Conservation (phyloP, 2,888 invertebrate genomes). For the Caenorhabditis plicata region DNA sequence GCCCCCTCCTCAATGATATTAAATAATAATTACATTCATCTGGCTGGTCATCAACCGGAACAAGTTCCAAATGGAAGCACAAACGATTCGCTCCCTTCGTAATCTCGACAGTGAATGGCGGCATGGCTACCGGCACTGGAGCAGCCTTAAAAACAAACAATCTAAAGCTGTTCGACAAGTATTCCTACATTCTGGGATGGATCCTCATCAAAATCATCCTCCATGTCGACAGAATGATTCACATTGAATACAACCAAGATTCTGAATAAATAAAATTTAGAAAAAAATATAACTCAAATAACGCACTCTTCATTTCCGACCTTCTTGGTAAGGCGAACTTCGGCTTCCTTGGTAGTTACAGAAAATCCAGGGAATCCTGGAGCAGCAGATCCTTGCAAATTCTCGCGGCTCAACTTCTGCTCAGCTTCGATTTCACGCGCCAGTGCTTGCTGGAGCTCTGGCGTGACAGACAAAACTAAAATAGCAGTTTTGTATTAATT, state of each 20-base stretch:
- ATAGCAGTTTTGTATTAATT: neutral
- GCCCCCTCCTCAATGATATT: too few species aligned
- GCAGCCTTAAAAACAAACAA: constrained; percentile 26
- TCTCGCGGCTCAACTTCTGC: constrained; percentile 68
- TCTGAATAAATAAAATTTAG: constrained; percentile 68
- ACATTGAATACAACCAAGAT: constrained; percentile 84
- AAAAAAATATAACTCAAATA: neutral
- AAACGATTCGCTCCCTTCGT: constrained; percentile 74
- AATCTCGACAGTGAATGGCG: constrained; percentile 86
- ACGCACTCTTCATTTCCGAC: constrained; percentile 72
- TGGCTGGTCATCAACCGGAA: constrained; percentile 59
- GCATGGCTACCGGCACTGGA: constrained; percentile 74
- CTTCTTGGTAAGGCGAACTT: constrained; percentile 76
- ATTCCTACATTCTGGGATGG: constrained; percentile 12
- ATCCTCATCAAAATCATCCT: constrained; percentile 66
- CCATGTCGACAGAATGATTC: constrained; percentile 89
- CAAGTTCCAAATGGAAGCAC: constrained; percentile 60
- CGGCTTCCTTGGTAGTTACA: constrained; percentile 79
- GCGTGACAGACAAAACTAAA: constrained; percentile 42
- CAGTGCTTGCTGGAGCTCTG: constrained; percentile 80
- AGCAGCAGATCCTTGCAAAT: constrained; percentile 66
- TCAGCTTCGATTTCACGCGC: constrained; percentile 91
- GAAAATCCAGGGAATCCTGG: constrained; percentile 80
- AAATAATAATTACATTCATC: constrained; percentile 64
- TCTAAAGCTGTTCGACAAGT: too few species aligned